phyloP scores from a whole-genome alignment of 2,797 vertebrate species.

The Notolabrus celidotus region DNA sequence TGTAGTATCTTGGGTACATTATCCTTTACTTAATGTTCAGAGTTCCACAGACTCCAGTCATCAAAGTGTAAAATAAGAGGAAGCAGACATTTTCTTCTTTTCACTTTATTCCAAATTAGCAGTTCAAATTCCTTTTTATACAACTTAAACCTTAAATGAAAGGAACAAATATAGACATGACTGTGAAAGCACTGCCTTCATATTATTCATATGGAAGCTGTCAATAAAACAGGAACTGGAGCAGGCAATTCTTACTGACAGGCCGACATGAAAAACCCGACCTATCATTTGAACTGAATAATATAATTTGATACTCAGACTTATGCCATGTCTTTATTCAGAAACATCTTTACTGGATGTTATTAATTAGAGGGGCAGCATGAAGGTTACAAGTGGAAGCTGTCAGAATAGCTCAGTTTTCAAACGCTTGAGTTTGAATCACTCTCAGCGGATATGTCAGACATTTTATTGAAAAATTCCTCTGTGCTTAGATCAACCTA shows the following conservation, averaged over 20 bases:
- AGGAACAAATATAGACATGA: no score
- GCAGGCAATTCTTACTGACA: background rate
- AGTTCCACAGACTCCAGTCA: no score
- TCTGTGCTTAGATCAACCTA: conserved; percentile 16
- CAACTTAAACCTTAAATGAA: no score
- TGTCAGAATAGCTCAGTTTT: conserved; percentile 45
- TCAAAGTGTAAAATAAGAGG: no score
- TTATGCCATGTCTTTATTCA: conserved; percentile 37
- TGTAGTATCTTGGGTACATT: no score
- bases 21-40: no score
- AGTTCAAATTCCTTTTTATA: no score
- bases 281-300: conserved; percentile 33
- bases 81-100: no score
- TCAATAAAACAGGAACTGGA: background rate
- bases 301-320: conserved; percentile 43
- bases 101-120: no score
- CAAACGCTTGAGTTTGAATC: conserved; percentile 18
- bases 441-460: conserved; percentile 9
- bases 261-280: background rate
- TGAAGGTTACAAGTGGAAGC: conserved; percentile 47
- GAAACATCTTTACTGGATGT: conserved; percentile 50
- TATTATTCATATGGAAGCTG: background rate
- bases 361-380: conserved; percentile 43
- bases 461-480: conserved; percentile 24
- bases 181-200: background rate